Base-by-base conservation (phyloP, 2,888 invertebrate species). In the Brenthis daphne region DNA sequence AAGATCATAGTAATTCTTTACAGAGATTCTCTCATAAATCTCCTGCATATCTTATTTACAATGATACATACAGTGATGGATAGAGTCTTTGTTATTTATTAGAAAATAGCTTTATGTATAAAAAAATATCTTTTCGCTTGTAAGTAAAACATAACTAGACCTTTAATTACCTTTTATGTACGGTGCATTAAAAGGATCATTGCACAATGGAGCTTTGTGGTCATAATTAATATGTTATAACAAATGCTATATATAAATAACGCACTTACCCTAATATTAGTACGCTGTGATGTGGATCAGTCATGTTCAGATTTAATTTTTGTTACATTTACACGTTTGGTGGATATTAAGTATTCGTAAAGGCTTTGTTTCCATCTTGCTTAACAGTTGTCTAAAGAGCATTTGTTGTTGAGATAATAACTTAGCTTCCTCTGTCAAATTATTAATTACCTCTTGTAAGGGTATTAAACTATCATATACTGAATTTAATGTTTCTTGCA, bases 371-470 rank as follows among this genome's bases (percentile, higher is more conserved):
- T 75, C 78, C 61, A 75, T 77, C 3, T 61, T 20, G 65, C 71
- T 73, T 50, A 82, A 70, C 69, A 77, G 80, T 16, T 83, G 80
- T 69, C 76, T 84, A 1, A 83, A 71, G 56, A 77, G 43, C 51
- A 75, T 74, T 72, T 86, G 84, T 53, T 88, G 84, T 8, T 75
- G 56, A 51, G 80, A 74, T 29, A 91, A 74, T 55, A 64, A 64
- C 43, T 87, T 83, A 29, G 89, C 77, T 63, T 89, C 87, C 56
- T 82, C 71, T 76, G 82, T 85, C 16, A 91, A 76, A 60, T 77
- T 76, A 66, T 77, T 81, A 33, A 91, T 87, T 8, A 80, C 79
- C n/a, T 76, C 75, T 74, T 85, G 82, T 47, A 92, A 74, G 1
- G 91, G 88, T 51, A 90, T 37, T 53, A 92, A 75, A 71, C 88